Evolutionary conservation across 2,113 vertebrate species (phyloP).

Genomic region (Hypocryptadius cinnamomeus): DNA sequence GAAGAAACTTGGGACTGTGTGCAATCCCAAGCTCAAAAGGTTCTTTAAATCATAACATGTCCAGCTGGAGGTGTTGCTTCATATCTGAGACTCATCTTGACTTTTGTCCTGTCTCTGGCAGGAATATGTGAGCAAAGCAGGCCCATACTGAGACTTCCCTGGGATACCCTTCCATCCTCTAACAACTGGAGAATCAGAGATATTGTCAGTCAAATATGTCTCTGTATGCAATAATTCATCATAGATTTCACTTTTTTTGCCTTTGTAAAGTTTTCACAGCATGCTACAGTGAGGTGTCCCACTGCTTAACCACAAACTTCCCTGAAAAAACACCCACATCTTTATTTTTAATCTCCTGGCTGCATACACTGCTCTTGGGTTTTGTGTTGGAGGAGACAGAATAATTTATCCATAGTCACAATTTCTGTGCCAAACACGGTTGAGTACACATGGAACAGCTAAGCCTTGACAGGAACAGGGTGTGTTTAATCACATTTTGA

Average conservation of each 20-base stretch:
- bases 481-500: background rate
- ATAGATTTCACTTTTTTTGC: background rate
- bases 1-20: background rate
- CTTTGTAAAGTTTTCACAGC: background rate
- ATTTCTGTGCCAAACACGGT: fast-evolving
- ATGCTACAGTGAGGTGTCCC: background rate
- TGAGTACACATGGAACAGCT: background rate
- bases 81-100: background rate
- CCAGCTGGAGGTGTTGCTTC: background rate
- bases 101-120: background rate
- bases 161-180: background rate
- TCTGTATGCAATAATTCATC: background rate
- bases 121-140: background rate
- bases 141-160: background rate
- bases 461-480: background rate
- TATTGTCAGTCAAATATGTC: background rate
- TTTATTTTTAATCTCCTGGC: background rate
- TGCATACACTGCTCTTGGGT: background rate
- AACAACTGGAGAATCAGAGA: background rate
- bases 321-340: background rate
- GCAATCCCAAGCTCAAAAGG: background rate
- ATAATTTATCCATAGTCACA: background rate
- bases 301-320: background rate
- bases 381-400: background rate
- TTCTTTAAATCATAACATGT: background rate